Conservation (phyloP, 2,888 invertebrate species). For the Conus canariensis region DNA sequence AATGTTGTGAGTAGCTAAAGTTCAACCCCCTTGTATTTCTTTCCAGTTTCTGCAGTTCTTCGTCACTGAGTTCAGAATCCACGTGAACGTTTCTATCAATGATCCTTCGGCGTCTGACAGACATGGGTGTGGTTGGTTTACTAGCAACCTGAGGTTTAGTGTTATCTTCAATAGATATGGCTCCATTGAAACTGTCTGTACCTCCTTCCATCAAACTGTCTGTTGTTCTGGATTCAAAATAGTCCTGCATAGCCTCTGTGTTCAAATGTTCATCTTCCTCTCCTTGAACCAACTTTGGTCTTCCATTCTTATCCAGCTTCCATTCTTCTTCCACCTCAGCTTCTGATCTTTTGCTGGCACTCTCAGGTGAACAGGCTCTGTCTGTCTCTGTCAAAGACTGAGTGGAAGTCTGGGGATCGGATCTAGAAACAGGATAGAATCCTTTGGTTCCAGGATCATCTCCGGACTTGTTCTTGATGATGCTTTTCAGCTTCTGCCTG, state of each 20-base stretch:
- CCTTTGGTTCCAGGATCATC: not conserved
- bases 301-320: not conserved
- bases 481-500: slow-evolving; percentile 35
- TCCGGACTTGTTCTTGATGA: slow-evolving; percentile 22
- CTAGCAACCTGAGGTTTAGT: slow-evolving; percentile 7
- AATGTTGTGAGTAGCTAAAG: slow-evolving; percentile 44
- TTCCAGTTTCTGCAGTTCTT: slow-evolving; percentile 30
- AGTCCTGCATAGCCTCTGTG: slow-evolving; percentile 29
- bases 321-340: not conserved
- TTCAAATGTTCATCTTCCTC: not conserved
- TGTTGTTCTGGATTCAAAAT: slow-evolving; percentile 29
- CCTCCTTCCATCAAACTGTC: slow-evolving; percentile 24
- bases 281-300: not conserved
- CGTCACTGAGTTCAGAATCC: slow-evolving; percentile 17
- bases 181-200: not conserved
- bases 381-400: not conserved
- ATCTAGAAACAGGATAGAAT: not conserved
- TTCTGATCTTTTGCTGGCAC: not conserved
- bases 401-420: not conserved
- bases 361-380: not conserved
- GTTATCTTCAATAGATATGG: slow-evolving; percentile 23
- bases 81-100: slow-evolving; percentile 39
- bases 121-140: slow-evolving; percentile 40
- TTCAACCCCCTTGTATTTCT: slow-evolving; percentile 34
- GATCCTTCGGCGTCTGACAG: slow-evolving; percentile 40